These are phyloP conservation scores for Branchipolynoe longqiensis DNA, from an alignment of 2,888 invertebrate species.

Conservation along the genomic window DNA sequence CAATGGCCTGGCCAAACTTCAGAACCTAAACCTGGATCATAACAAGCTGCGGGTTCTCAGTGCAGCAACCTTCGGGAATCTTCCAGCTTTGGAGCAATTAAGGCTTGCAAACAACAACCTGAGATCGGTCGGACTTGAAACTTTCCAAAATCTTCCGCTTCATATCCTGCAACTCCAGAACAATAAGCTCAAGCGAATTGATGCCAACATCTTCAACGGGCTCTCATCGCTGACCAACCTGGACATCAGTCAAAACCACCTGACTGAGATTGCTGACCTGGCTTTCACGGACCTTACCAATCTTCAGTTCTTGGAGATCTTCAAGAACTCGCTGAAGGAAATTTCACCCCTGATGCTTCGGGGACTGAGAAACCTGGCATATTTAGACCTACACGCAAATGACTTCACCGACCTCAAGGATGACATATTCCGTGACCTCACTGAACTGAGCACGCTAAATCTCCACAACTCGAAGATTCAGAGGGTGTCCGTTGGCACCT, in stretches of 20 bases:
- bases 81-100: neutral
- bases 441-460: slow-evolving; percentile 20
- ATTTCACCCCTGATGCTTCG: slow-evolving; percentile 22
- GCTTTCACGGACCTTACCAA: slow-evolving; percentile 38
- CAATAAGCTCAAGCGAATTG: neutral
- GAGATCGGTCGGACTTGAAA: neutral
- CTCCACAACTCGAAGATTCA: slow-evolving; percentile 34
- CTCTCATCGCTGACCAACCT: slow-evolving; percentile 15
- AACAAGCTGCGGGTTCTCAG: slow-evolving; percentile 1
- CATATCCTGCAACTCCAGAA: slow-evolving; percentile 22
- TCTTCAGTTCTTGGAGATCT: slow-evolving; percentile 52
- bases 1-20: neutral
- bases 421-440: neutral
- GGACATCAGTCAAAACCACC: slow-evolving; percentile 48
- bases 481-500: neutral
- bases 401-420: slow-evolving; percentile 8
- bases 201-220: slow-evolving; percentile 7
- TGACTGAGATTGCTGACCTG: slow-evolving; percentile 1
- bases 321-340: slow-evolving; percentile 40
- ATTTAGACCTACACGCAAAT: slow-evolving; percentile 47
- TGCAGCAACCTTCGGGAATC: neutral
- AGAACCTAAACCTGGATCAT: slow-evolving; percentile 24
- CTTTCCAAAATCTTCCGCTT: neutral
- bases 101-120: slow-evolving; percentile 2
- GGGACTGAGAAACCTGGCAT: slow-evolving; percentile 25